These are phyloP conservation scores for Choloepus didactylus DNA, from an alignment of 2,797 vertebrate genomes.

Conservation along the genomic window DNA sequence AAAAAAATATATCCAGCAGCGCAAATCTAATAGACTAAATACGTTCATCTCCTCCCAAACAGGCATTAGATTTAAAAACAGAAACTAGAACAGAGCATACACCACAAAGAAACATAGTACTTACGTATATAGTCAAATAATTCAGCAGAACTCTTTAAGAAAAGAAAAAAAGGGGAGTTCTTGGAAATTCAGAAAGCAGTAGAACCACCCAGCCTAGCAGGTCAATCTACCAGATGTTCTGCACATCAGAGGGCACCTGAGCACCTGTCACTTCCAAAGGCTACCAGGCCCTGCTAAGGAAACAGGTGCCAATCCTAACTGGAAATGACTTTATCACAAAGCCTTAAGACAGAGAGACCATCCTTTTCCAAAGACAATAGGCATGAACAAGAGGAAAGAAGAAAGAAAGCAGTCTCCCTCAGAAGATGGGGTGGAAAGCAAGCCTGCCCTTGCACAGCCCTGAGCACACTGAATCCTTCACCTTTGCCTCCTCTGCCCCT, in stretches of 20 bases:
- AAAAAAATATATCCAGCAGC: slow-evolving; percentile 88
- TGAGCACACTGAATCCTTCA: neutral
- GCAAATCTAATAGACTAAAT: slow-evolving; percentile 88
- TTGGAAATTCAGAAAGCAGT: slow-evolving; percentile 72
- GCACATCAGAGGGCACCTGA: slow-evolving; percentile 46
- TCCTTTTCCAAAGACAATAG: slow-evolving; percentile 31
- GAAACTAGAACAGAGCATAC: slow-evolving; percentile 77
- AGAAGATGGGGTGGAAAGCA: neutral
- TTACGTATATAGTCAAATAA: slow-evolving; percentile 84
- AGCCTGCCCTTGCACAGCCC: neutral
- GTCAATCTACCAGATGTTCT: neutral
- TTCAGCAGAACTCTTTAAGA: slow-evolving; percentile 80
- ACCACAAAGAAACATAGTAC: slow-evolving; percentile 82
- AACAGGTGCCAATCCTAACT: neutral
- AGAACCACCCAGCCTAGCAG: slow-evolving; percentile 77
- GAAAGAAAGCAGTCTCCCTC: neutral
- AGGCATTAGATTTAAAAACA: slow-evolving; percentile 87
- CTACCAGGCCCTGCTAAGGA: slow-evolving; percentile 24
- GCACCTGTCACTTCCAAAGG: neutral
- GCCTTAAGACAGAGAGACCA: slow-evolving; percentile 25
- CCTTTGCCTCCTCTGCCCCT: neutral
- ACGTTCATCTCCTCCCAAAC: slow-evolving; percentile 85
- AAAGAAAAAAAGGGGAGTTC: slow-evolving; percentile 71
- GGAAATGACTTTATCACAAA: slow-evolving; percentile 18
- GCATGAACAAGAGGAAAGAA: slow-evolving; percentile 27